phyloP scores from a whole-genome alignment of 1,140 invertebrate species.

The Pseudoatta argentina region DNA sequence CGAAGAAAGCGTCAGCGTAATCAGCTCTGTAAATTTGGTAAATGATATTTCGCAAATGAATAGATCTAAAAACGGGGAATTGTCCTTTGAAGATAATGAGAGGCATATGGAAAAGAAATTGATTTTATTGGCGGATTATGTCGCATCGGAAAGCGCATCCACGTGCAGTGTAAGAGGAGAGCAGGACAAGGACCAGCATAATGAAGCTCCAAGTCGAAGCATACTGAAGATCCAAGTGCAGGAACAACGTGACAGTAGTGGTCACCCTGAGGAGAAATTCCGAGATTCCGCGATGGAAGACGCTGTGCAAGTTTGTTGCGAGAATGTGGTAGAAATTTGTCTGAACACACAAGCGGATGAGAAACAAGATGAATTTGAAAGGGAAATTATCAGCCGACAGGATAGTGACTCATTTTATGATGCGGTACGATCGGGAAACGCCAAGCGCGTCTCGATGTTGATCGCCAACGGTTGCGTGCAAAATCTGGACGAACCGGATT shows the following conservation, averaged over 20 bases:
- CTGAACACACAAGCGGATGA: constrained; percentile 8
- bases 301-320: constrained; percentile 26
- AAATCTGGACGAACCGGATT: constrained; percentile 84
- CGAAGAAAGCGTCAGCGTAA: background rate
- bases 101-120: background rate
- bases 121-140: background rate
- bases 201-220: background rate
- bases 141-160: background rate
- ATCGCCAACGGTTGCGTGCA: constrained; percentile 78
- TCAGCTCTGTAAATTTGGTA: background rate
- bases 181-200: background rate
- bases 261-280: background rate
- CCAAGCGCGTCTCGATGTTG: constrained; percentile 74
- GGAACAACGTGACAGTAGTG: background rate
- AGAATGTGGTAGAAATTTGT: constrained; percentile 41
- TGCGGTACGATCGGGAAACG: constrained; percentile 80
- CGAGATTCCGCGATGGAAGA: background rate
- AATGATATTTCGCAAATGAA: background rate
- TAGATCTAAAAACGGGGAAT: background rate
- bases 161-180: background rate
- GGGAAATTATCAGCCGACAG: constrained; percentile 7
- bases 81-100: background rate
- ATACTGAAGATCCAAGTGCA: background rate
- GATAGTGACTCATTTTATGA: constrained; percentile 74
- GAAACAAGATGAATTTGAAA: constrained; percentile 1